A percentile compares a stretch with the other conserved stretches of the same genome.
phyloP scores from a whole-genome alignment of 2,113 vertebrate species.

The Rhabdomys dilectus region DNA sequence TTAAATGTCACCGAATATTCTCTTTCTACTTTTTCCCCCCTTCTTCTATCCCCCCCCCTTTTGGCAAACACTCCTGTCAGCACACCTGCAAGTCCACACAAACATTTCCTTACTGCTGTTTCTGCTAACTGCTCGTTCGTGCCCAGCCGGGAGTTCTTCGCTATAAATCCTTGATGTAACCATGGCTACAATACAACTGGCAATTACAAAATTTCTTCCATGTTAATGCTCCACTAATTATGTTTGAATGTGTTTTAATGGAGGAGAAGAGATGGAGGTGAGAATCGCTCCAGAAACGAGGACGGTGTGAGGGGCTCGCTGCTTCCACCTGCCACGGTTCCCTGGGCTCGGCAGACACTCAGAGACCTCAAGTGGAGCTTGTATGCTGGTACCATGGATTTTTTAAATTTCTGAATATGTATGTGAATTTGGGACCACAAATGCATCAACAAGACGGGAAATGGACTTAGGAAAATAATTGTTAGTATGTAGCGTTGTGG shows the following conservation, averaged over 20 bases:
- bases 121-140: constrained; percentile 88
- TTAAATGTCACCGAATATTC: constrained; percentile 91
- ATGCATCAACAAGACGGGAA: background rate
- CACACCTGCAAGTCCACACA: constrained; percentile 89
- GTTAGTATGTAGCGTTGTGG: background rate
- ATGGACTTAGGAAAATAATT: background rate
- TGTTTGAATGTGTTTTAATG: constrained; percentile 90
- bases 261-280: constrained; percentile 81
- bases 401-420: constrained; percentile 2
- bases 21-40: constrained; percentile 26
- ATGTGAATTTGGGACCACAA: background rate
- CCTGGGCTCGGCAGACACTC: background rate
- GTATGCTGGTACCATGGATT: background rate
- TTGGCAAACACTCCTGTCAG: constrained; percentile 81
- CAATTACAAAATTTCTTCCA: constrained; percentile 89
- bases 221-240: constrained; percentile 91
- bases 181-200: constrained; percentile 91
- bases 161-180: constrained; percentile 91
- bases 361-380: background rate
- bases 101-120: constrained; percentile 87
- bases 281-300: constrained; percentile 61
- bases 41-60: constrained; percentile 36
- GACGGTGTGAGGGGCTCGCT: background rate
- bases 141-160: constrained; percentile 87
- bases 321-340: background rate